A percentile compares a stretch with the other conserved stretches of the same genome.
These are phyloP conservation scores for Chlamydotis undulata DNA, from an alignment of 2,113 vertebrate species.

Conservation along the genomic window DNA sequence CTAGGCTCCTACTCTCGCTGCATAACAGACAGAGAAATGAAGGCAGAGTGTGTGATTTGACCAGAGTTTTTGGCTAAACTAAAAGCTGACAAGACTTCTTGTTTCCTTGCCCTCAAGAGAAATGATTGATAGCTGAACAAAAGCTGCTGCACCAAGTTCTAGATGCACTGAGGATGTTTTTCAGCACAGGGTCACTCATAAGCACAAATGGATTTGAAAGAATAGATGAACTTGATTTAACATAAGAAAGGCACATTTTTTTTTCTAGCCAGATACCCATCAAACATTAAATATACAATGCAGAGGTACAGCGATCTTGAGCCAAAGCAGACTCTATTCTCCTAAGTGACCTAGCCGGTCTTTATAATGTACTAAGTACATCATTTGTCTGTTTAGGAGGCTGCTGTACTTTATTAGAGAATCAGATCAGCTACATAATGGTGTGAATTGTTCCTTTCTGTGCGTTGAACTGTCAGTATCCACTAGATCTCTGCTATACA, in stretches of 20 bases:
- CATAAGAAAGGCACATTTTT: not conserved
- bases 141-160: not conserved
- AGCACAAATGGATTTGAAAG: not conserved
- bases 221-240: not conserved
- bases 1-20: not conserved
- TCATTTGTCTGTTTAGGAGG: not conserved
- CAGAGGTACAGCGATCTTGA: not conserved
- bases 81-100: not conserved
- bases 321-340: not conserved
- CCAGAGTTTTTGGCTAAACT: not conserved
- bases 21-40: not conserved
- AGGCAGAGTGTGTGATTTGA: not conserved
- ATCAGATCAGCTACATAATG: not conserved
- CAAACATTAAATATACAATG: not conserved
- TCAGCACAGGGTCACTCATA: not conserved
- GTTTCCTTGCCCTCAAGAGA: not conserved
- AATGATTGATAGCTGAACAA: not conserved
- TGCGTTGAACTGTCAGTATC: not conserved
- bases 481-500: not conserved
- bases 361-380: slow-evolving; percentile 25
- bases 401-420: slow-evolving; percentile 2
- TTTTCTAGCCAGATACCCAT: not conserved
- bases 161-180: not conserved
- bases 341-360: not conserved
- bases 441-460: not conserved